phyloP scores from a whole-genome alignment of 2,888 invertebrate genomes.

The Drosophila borealis region DNA sequence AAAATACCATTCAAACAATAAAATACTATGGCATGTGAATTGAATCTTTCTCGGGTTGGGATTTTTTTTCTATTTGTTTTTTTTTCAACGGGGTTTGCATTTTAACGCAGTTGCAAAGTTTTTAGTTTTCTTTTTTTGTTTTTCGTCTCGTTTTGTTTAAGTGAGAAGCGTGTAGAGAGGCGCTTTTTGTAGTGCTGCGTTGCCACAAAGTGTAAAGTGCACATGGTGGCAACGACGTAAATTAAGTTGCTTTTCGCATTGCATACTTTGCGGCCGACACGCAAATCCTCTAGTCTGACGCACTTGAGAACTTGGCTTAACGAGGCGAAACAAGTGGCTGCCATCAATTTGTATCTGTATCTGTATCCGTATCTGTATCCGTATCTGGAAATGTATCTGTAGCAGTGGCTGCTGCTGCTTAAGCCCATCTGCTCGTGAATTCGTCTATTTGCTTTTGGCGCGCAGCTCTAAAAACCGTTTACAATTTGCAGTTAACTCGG shows the following conservation, averaged over 20 bases:
- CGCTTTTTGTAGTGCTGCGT: slow-evolving; percentile 11
- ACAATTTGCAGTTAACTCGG: slow-evolving; percentile 46
- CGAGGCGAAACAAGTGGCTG: slow-evolving; percentile 48
- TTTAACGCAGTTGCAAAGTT: neutral
- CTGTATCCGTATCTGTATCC: slow-evolving; percentile 4
- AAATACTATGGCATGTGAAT: neutral
- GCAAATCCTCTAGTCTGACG: slow-evolving; percentile 33
- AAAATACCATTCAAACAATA: slow-evolving; percentile 4
- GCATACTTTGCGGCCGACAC: slow-evolving; percentile 50
- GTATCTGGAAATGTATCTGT: slow-evolving; percentile 3
- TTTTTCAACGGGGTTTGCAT: neutral
- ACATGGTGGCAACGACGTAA: slow-evolving; percentile 29
- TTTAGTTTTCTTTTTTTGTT: neutral
- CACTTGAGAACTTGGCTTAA: slow-evolving; percentile 60
- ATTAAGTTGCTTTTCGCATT: slow-evolving; percentile 54
- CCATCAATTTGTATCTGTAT: slow-evolving; percentile 35
- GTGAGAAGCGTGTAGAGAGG: slow-evolving; percentile 2
- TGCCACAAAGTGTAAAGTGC: slow-evolving; percentile 27
- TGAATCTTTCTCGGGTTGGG: neutral
- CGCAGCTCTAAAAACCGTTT: slow-evolving; percentile 51
- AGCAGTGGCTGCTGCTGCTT: neutral
- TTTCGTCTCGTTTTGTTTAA: neutral
- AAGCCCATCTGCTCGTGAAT: neutral
- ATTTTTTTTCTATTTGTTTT: neutral
- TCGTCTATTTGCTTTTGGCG: slow-evolving; percentile 40